Evolutionary conservation across 2,113 vertebrate genomes (phyloP).

Genomic region (Synodontis membranacea): DNA sequence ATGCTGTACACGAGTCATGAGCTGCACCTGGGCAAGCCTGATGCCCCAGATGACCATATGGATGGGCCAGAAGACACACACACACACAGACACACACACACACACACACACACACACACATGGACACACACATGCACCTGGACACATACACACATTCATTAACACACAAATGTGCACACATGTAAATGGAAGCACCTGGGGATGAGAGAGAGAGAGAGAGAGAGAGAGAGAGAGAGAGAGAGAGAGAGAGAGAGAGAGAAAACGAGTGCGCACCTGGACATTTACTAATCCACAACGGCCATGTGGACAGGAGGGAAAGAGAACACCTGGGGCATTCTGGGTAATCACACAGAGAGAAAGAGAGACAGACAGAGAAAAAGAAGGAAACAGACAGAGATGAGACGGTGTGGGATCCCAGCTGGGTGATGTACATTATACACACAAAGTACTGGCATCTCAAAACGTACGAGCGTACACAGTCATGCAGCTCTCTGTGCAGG

Average conservation of each 20-base stretch:
- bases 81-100: conserved; percentile 28
- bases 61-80: conserved; percentile 41
- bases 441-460: background rate
- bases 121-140: conserved; percentile 24
- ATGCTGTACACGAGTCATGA: conserved; percentile 27
- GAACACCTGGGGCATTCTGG: conserved; percentile 40
- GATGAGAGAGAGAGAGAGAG: conserved; percentile 6
- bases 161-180: conserved; percentile 6
- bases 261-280: conserved; percentile 52
- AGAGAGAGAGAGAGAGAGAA: conserved; percentile 13
- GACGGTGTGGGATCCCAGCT: conserved; percentile 25
- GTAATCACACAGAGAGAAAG: conserved; percentile 17
- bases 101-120: conserved; percentile 18
- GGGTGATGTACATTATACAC: background rate
- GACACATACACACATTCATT: conserved; percentile 27
- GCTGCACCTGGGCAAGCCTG: conserved; percentile 49
- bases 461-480: background rate
- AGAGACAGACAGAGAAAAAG: background rate
- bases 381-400: conserved; percentile 7
- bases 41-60: conserved; percentile 57
- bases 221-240: conserved; percentile 15
- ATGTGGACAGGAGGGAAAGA: conserved; percentile 37
- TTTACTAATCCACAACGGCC: conserved; percentile 27
- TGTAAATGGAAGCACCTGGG: conserved; percentile 9
- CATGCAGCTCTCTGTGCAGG: background rate